These are phyloP conservation scores for Antennarius maculatus DNA, from an alignment of 2,797 vertebrate species.

Conservation along the genomic window DNA sequence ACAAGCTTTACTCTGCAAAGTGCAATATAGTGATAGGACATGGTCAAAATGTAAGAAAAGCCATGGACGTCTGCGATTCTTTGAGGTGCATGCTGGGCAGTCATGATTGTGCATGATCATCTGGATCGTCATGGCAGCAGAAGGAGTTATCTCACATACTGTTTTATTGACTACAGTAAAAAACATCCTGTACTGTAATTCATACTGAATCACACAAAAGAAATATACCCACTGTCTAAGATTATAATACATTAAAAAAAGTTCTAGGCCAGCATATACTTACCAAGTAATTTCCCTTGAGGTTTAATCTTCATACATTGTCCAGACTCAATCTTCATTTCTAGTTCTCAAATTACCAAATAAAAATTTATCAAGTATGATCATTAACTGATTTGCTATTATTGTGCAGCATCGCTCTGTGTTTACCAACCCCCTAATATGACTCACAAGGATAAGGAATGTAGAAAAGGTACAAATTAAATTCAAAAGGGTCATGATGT, in stretches of 20 bases:
- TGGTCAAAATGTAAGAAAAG: conserved; percentile 34
- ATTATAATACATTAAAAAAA: conserved; percentile 15
- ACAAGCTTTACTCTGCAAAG: conserved; percentile 67
- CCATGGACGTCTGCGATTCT: conserved; percentile 17
- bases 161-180: conserved; percentile 16
- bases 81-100: conserved; percentile 33
- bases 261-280: neutral
- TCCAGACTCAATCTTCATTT: neutral
- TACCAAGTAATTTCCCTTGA: neutral
- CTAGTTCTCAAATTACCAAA: too few species aligned
- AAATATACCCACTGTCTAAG: neutral
- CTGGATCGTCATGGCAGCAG: conserved; percentile 6
- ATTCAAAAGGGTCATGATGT: too few species aligned
- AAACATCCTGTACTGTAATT: conserved; percentile 27
- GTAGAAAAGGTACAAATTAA: too few species aligned
- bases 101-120: conserved; percentile 34
- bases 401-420: neutral
- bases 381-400: neutral
- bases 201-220: conserved; percentile 13
- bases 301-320: conserved; percentile 6
- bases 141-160: conserved; percentile 20
- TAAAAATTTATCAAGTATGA: neutral
- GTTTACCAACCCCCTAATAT: neutral
- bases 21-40: conserved; percentile 35
- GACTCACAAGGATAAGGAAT: too few species aligned